Conservation (phyloP, 2,797 vertebrate species). For the Nothura maculosa region DNA sequence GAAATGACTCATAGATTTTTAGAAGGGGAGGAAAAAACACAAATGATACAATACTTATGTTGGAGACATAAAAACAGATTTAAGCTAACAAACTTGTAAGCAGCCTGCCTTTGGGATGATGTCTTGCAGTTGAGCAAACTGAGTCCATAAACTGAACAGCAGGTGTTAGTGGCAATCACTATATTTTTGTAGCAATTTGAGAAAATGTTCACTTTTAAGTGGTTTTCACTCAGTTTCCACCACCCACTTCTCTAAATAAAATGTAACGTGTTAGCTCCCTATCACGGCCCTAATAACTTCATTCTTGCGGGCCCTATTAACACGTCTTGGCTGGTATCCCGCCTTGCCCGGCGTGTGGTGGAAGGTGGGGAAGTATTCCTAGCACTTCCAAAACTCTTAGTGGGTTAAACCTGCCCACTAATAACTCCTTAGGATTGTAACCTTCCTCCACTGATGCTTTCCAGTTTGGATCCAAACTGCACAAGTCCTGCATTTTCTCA, state of each 20-base stretch:
- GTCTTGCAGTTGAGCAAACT: slow-evolving; percentile 30
- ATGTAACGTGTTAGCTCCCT: neutral
- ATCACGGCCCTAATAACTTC: slow-evolving; percentile 5
- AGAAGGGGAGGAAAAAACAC: neutral
- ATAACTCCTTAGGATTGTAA: neutral
- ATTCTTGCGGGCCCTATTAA: slow-evolving; percentile 16
- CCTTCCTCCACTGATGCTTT: slow-evolving; percentile 24
- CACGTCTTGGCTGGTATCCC: neutral
- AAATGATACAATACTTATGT: neutral
- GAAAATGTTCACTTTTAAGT: slow-evolving; percentile 32
- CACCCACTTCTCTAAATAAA: slow-evolving; percentile 45
- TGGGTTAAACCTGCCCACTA: neutral
- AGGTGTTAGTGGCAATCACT: slow-evolving; percentile 56
- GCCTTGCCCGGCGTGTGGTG: neutral
- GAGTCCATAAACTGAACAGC: slow-evolving; percentile 48
- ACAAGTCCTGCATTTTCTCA: neutral
- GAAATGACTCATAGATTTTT: slow-evolving; percentile 10
- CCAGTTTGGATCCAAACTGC: neutral
- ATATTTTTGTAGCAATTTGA: slow-evolving; percentile 52
- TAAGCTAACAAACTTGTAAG: slow-evolving; percentile 29
- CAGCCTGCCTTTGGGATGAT: slow-evolving; percentile 48
- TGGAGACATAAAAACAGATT: slow-evolving; percentile 36
- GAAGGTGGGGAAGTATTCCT: neutral
- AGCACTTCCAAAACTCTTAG: slow-evolving; percentile 18
- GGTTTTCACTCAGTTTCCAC: slow-evolving; percentile 52